Conservation (phyloP, 1,140 invertebrate species). For the Pentalonia nigronervosa region DNA sequence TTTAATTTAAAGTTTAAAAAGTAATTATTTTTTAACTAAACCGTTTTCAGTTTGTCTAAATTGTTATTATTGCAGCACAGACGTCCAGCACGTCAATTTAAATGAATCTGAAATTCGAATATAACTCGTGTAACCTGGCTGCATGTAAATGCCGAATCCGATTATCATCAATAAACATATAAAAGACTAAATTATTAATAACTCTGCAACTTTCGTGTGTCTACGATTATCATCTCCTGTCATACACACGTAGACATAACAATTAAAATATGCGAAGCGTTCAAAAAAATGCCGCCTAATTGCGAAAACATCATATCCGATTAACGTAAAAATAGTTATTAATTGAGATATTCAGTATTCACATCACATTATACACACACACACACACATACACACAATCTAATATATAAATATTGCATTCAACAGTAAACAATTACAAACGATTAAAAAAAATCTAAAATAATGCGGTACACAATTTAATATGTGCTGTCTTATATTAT, state of each 20-base stretch:
- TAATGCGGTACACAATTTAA: not conserved
- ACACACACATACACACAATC: not conserved
- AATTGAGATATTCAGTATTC: not conserved
- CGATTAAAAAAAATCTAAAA: not conserved
- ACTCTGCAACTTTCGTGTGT: not conserved
- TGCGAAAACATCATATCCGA: not conserved
- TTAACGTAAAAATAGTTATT: not conserved
- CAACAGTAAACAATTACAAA: not conserved
- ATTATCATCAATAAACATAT: no score
- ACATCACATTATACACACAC: not conserved
- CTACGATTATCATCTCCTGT: not conserved
- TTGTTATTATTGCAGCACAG: not conserved
- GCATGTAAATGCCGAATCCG: not conserved
- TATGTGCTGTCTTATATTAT: slow-evolving; percentile 6
- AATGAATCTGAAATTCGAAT: not conserved
- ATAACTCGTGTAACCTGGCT: not conserved
- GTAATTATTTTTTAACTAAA: slow-evolving; percentile 26
- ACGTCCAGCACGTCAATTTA: not conserved
- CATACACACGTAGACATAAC: not conserved
- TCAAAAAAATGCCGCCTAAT: not conserved
- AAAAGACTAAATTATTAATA: not conserved
- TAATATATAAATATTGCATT: not conserved
- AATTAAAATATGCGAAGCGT: not conserved
- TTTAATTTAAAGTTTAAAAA: slow-evolving; percentile 35
- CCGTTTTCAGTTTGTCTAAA: not conserved